Evolutionary conservation across 2,797 vertebrate genomes (phyloP), one percentile per base, ranked within the genome.

Genomic region (Poecilia picta): DNA sequence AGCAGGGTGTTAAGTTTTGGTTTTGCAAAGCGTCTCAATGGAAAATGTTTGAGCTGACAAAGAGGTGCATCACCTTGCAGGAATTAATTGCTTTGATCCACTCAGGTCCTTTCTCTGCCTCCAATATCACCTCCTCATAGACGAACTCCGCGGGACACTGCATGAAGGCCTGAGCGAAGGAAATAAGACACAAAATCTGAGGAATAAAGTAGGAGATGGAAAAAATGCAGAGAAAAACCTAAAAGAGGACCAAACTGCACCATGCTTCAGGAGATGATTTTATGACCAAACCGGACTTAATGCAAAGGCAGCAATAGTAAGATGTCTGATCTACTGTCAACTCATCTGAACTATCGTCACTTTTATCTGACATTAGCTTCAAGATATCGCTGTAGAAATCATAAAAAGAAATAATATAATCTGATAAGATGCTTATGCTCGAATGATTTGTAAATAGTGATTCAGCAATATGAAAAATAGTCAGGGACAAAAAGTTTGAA

Each of bases 121-220:
- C 97, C 45, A 99, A 92, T 82, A 99, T 99, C 77, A 98, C 97
- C 79, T 99, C 98, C 93, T 99, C 98, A 92, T 99, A 99, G 49
- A 99, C 96, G 0, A 95, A 93, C 94, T 99, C 98, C 4, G 98
- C 97, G 0, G 97, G 85, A 91, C 98, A 99, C 93, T 98, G 97
- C 94, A 99, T 94, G 25, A 99, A 95, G 43, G 96, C 96, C 98
- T 99, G 89, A 8, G 47, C 18, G n/a, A 3, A 68, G 8, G 11
- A 77, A 20, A 72, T 43, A 8, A 75, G 13, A 33, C 46, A 43
- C 10, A 25, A 49, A 47, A 25, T 73, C 18, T 39, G 31, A 49
- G 18, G 16, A 73, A 25, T 23, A 18, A 31, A 23, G 46, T 62
- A 31, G 2, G 31, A 28, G 0, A 59, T 57, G n/a, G 8, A 6